Conservation (phyloP, 2,797 vertebrate genomes). For the Xerus rutilus region DNA sequence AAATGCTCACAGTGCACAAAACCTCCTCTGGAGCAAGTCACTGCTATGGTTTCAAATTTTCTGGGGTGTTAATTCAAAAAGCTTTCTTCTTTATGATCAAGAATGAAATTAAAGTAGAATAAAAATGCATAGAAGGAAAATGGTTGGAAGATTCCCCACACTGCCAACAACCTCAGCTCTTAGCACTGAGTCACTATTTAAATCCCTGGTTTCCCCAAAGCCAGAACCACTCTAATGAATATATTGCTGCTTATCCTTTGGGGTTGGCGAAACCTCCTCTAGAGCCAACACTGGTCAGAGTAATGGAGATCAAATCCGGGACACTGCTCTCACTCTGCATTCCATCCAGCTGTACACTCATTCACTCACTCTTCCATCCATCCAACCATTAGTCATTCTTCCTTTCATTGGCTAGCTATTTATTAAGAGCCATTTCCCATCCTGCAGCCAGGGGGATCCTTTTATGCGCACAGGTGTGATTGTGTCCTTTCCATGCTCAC, state of each 20-base stretch:
- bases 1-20: neutral
- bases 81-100: neutral
- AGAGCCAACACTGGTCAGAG: neutral
- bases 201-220: neutral
- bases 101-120: neutral
- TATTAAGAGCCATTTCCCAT: neutral
- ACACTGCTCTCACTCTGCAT: neutral
- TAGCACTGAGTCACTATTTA: neutral
- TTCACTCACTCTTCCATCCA: neutral
- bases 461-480: neutral
- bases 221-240: neutral
- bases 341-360: neutral
- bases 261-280: neutral
- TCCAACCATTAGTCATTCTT: neutral
- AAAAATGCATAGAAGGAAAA: neutral
- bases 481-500: neutral
- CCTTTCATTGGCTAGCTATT: neutral
- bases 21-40: neutral
- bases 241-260: rapidly evolving
- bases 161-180: neutral
- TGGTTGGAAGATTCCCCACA: neutral
- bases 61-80: neutral
- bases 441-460: neutral
- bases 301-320: neutral
- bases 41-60: neutral